Evolutionary conservation across 2,888 invertebrate genomes (phyloP).

Genomic region (Pollenia griseotomentosa): DNA sequence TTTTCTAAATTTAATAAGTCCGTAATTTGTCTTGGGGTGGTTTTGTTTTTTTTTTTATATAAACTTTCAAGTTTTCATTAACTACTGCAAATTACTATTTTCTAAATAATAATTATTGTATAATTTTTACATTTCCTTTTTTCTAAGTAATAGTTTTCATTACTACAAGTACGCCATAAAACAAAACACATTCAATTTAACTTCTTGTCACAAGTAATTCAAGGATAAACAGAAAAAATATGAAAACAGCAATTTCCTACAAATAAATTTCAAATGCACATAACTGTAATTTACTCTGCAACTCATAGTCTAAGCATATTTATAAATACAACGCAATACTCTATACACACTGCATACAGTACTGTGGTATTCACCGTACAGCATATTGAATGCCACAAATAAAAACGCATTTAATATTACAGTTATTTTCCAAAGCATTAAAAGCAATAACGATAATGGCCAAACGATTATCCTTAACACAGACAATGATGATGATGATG

Average conservation of each 20-base stretch:
- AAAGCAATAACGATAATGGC: constrained; percentile 70
- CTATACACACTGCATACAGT: background rate
- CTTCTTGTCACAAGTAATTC: constrained; percentile 27
- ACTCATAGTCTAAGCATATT: background rate
- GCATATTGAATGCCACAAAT: constrained; percentile 50
- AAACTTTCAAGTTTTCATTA: too few relatives aligned
- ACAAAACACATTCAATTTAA: background rate
- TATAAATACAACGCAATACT: constrained; percentile 1
- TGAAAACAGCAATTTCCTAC: constrained; percentile 33
- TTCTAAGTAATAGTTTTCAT: background rate
- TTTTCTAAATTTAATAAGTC: too few relatives aligned
- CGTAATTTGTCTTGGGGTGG: too few relatives aligned
- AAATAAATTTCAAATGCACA: constrained; percentile 28
- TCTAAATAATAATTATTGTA: too few relatives aligned
- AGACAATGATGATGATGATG: constrained; percentile 41
- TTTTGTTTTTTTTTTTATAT: too few relatives aligned
- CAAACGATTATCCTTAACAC: constrained; percentile 67
- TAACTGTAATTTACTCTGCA: constrained; percentile 27
- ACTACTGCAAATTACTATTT: too few relatives aligned
- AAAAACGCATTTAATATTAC: constrained; percentile 63
- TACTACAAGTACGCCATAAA: background rate
- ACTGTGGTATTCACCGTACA: background rate
- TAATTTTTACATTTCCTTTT: too few relatives aligned
- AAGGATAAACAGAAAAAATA: constrained; percentile 38
- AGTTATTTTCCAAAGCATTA: constrained; percentile 69